Base-by-base conservation (phyloP, 2,888 invertebrate species). In the Diplazon laetatorius region DNA sequence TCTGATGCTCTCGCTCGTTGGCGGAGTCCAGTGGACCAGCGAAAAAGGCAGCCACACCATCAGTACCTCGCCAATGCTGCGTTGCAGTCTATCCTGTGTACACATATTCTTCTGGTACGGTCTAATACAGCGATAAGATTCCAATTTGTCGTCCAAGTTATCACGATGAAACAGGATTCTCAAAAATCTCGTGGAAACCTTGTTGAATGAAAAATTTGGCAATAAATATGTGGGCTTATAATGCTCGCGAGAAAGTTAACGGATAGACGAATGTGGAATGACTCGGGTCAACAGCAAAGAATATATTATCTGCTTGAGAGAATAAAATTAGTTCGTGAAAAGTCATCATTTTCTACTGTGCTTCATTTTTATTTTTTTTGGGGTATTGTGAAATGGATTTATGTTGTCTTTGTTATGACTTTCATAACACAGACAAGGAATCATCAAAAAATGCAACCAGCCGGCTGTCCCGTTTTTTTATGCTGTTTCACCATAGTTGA, bases 121-220 rank as follows among this genome's bases (percentile, higher is more conserved):
- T 55, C 55, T 55, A 55, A 55, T 55, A 76, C 42, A 62, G 59
- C 80, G 84, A 84, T 84, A 84, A 83, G 82, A 81, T 84, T 82
- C 79, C 81, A 77, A 84, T 85, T 86, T 85, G 82, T 83, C 81
- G 83, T 65, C 69, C 50, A 57, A 48, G 65, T 81, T 76, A 81
- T 81, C 78, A 65, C 76, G 68, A 84, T 76, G 71, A 63, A 63
- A 62, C 72, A 52, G 50, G 66, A 2, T n/a, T 6, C 42, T 14
- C 22, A 60, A n/a, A n/a, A n/a, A 50, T 48, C 65, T 30, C 70
- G 72, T 79, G 76, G 80, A 80, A 84, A 79, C n/a, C n/a, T n/a
- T n/a, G 68, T 68, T 59, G 68, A 37, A 57, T 25, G 22, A 60
- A 44, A 59, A 68, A 63, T 68, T 44, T 22, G 68, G 46, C 68